phyloP scores from a whole-genome alignment of 2,888 invertebrate species.

The Oxycera nigricornis region DNA sequence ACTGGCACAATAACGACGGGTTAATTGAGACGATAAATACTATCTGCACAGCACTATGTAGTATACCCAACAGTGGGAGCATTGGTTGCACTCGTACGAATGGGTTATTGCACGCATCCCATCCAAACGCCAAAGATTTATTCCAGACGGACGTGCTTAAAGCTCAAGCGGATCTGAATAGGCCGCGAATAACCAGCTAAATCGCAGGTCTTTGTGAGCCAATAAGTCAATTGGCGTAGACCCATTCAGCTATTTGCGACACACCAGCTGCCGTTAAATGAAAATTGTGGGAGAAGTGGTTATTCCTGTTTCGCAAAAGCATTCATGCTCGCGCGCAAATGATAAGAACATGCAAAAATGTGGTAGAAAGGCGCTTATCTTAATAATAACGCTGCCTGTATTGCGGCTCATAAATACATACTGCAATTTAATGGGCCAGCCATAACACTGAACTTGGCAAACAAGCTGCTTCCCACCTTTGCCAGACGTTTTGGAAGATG shows the following conservation, averaged over 20 bases:
- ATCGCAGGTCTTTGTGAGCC: conserved; percentile 20
- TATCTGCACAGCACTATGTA: neutral
- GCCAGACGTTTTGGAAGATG: no score
- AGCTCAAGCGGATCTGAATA: conserved; percentile 18
- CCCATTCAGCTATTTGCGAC: neutral
- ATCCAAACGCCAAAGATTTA: conserved; percentile 15
- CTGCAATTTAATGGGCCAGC: neutral
- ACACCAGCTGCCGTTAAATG: neutral
- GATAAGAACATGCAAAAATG: neutral
- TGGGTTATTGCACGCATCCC: neutral
- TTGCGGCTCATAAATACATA: neutral
- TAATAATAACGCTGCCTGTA: neutral
- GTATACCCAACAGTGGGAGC: neutral
- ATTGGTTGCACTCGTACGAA: neutral
- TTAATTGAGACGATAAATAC: conserved; percentile 29
- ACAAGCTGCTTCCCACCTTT: neutral
- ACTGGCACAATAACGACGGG: neutral
- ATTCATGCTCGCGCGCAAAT: neutral
- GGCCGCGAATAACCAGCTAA: neutral
- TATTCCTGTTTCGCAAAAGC: neutral
- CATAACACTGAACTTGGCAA: neutral
- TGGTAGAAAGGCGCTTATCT: conserved; percentile 3
- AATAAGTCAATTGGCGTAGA: conserved; percentile 23
- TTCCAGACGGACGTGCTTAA: conserved; percentile 28
- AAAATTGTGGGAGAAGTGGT: neutral